Conservation (phyloP, 2,888 invertebrate genomes). For the Hypomecis atomaria region DNA sequence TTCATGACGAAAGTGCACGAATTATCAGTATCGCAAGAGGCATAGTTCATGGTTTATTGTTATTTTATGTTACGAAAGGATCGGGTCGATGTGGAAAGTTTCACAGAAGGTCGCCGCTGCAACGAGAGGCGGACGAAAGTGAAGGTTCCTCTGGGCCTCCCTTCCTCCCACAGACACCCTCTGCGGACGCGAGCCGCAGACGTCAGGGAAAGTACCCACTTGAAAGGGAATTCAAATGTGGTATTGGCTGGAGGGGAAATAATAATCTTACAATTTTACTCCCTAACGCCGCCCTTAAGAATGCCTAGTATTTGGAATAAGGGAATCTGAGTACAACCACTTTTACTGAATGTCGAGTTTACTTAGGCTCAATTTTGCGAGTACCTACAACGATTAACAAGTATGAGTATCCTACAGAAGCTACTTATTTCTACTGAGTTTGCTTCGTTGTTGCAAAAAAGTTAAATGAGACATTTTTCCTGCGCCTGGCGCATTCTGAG, state of each 20-base stretch:
- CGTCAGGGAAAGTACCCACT: slow-evolving; percentile 63
- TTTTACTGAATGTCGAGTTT: too few species aligned
- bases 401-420: too few species aligned
- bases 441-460: not conserved
- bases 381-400: too few species aligned
- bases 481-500: slow-evolving; percentile 53
- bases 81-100: slow-evolving; percentile 62
- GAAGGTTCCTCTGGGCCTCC: slow-evolving; percentile 56
- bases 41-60: slow-evolving; percentile 34
- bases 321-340: not conserved
- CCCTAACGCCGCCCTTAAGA: not conserved
- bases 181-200: slow-evolving; percentile 58
- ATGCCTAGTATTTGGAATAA: not conserved
- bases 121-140: slow-evolving; percentile 66
- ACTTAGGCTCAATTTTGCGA: too few species aligned
- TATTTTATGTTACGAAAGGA: slow-evolving; percentile 47
- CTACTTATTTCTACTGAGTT: too few species aligned
- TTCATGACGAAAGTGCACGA: slow-evolving; percentile 29
- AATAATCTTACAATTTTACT: slow-evolving; percentile 29
- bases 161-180: slow-evolving; percentile 47
- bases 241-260: slow-evolving; percentile 33
- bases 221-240: slow-evolving; percentile 38
- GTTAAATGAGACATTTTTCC: slow-evolving; percentile 46
- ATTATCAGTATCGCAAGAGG: slow-evolving; percentile 33
- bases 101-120: slow-evolving; percentile 60